These are phyloP conservation scores for Oceanites oceanicus DNA, from an alignment of 2,113 vertebrate genomes.

Conservation along the genomic window DNA sequence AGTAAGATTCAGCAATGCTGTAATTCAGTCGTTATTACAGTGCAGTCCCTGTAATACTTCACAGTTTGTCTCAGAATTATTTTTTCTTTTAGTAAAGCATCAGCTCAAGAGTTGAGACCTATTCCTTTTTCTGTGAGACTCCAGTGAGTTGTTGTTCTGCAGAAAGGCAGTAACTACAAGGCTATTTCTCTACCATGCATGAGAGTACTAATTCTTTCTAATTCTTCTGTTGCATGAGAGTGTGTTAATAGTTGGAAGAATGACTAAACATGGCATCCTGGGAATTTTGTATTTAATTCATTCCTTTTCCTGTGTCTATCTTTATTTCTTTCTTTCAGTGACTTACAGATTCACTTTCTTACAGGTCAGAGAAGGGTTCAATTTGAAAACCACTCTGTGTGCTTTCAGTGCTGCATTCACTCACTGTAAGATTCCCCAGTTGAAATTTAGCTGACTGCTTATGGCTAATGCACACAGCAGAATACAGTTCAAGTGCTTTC, in stretches of 20 bases:
- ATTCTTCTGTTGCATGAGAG: not conserved
- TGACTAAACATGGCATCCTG: not conserved
- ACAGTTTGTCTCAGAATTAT: not conserved
- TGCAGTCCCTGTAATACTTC: not conserved
- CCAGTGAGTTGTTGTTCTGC: not conserved
- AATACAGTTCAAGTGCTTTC: not conserved
- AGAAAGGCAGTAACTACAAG: not conserved
- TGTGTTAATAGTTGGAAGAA: not conserved
- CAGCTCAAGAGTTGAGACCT: not conserved
- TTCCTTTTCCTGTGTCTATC: not conserved
- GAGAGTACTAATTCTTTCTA: not conserved
- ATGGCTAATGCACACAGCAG: not conserved
- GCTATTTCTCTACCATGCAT: not conserved
- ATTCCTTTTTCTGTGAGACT: not conserved
- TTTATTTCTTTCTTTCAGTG: not conserved
- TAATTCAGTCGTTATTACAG: not conserved
- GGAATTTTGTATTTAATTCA: not conserved
- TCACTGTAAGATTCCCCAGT: not conserved
- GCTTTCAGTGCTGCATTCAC: not conserved
- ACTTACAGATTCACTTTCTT: not conserved
- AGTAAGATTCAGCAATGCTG: not conserved
- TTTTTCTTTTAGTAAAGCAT: not conserved
- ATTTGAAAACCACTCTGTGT: not conserved
- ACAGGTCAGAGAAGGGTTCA: not conserved
- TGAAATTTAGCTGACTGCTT: not conserved